A percentile compares a stretch with the other conserved stretches of the same genome.
Conservation (phyloP, 2,797 vertebrate genomes). For the Semotilus atromaculatus region DNA sequence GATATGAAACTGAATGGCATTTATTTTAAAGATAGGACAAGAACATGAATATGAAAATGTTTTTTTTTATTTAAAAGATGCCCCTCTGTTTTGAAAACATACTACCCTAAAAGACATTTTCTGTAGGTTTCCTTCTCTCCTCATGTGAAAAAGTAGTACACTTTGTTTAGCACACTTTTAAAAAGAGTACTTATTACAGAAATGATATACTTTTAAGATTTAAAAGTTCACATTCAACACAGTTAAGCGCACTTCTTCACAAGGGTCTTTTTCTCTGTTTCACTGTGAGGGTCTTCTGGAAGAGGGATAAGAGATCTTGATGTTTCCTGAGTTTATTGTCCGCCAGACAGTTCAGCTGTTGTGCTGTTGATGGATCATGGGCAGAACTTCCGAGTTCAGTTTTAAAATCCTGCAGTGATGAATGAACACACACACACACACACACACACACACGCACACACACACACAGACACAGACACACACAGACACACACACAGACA, state of each 20-base stretch:
- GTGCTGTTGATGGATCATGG: constrained; percentile 33
- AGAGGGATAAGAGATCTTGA: not conserved
- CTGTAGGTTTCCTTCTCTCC: not conserved
- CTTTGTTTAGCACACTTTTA: not conserved
- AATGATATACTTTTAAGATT: not conserved
- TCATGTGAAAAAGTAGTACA: not conserved
- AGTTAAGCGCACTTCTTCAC: not conserved
- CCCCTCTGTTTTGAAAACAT: not conserved
- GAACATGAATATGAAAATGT: too few species aligned
- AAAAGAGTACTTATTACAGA: not conserved
- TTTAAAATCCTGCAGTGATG: constrained; percentile 17
- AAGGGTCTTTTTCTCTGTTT: constrained; percentile 11
- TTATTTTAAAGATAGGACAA: too few species aligned
- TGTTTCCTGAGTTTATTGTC: constrained; percentile 24
- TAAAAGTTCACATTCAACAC: not conserved
- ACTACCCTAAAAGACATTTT: not conserved
- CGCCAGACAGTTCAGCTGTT: constrained; percentile 2
- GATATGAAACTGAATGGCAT: not conserved
- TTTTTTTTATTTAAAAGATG: too few species aligned
- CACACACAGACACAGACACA: not conserved
- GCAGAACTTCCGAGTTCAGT: not conserved
- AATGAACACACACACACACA: not conserved
- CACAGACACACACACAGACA: not conserved
- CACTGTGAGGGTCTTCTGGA: not conserved
- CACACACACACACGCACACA: not conserved